phyloP scores from a whole-genome alignment of 1,140 invertebrate genomes.

The Andricus grossulariae region DNA sequence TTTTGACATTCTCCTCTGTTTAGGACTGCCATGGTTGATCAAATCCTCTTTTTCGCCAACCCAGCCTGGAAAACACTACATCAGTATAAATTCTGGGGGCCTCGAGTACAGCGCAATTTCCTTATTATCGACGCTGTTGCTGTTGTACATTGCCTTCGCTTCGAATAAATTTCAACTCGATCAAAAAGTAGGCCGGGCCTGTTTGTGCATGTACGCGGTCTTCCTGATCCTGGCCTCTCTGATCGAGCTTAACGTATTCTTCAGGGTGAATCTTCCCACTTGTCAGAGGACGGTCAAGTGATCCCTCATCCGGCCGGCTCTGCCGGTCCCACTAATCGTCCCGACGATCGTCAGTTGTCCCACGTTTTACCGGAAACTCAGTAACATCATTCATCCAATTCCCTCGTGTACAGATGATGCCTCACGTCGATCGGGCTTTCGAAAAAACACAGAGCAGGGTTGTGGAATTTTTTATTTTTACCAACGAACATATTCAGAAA shows the following conservation, averaged over 20 bases:
- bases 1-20: conserved; percentile 89
- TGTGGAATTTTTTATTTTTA: background rate
- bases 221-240: conserved; percentile 88
- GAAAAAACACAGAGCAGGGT: background rate
- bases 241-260: conserved; percentile 92
- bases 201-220: conserved; percentile 85
- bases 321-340: conserved; percentile 28
- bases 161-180: conserved; percentile 88
- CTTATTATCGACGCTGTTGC: conserved; percentile 84
- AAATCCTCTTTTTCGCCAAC: conserved; percentile 87
- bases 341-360: conserved; percentile 5
- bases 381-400: conserved; percentile 24
- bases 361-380: conserved; percentile 1
- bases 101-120: conserved; percentile 89
- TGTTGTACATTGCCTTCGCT: conserved; percentile 86
- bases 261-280: conserved; percentile 88
- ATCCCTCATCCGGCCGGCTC: conserved; percentile 44
- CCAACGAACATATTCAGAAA: background rate
- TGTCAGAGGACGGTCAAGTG: conserved; percentile 78
- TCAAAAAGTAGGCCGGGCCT: conserved; percentile 85
- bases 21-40: conserved; percentile 91
- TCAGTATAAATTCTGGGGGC: conserved; percentile 87
- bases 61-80: conserved; percentile 81
- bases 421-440: background rate
- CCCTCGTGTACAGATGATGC: background rate